Evolutionary conservation across 2,888 invertebrate species (phyloP), one percentile per base, ranked within the genome.

Genomic region (Malthinus flaveolus): DNA sequence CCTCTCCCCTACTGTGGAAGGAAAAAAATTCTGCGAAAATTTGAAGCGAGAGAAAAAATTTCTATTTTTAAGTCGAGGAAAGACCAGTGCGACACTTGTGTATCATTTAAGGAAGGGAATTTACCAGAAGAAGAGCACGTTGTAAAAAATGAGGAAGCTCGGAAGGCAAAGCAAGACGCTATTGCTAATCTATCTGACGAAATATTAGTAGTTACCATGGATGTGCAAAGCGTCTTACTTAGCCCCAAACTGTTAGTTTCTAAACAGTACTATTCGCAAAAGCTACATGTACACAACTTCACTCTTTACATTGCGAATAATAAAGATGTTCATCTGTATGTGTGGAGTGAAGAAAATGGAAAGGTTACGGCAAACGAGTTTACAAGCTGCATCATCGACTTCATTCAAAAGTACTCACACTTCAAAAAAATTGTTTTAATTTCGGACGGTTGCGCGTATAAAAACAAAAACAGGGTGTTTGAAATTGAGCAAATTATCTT

Each of bases 281-380:
- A 71, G 53, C 55, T 70, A 3, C 61, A 66, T 5, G 66, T 71
- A 7, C 71, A 70, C 42, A 69, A 71, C 37, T 73, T 54, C 13
- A 39, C 23, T 5, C 12, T 49, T 34, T 48, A 54, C 31, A 46
- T 54, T 8, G 23, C 23, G 1, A 60, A 60, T 31, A 46, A 51
- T 13, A 53, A 42, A 46, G 47, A 51, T 31, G 52, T 60, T 37
- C 92, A 86, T 94, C 94, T 94, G 83, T 48, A 77, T 78, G 53
- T 59, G 5, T 23, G 64, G 62, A 53, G 61, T 44, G 61, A 64
- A 56, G 49, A 46, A 10, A 52, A 64, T 12, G 64, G 66, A 9
- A 56, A 59, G 31, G 54, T 66, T 13, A 52, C 62, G 11, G 32
- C 62, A 31, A 66, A 62, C 48, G 63, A 66, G 59, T 63, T 63